phyloP scores from a whole-genome alignment of 2,113 vertebrate genomes.

The Bolborhynchus lineola region DNA sequence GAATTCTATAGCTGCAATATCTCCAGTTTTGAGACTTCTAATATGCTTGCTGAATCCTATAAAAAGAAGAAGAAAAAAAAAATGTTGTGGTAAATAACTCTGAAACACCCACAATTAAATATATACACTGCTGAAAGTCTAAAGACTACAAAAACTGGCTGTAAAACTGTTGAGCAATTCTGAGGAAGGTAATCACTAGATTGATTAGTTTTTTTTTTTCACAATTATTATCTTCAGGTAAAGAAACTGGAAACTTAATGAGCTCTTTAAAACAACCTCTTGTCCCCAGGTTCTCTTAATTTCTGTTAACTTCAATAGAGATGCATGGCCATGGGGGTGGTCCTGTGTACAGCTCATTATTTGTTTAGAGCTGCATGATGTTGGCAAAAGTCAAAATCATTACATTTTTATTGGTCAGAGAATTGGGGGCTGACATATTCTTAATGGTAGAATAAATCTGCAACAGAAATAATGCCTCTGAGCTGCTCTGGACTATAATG shows the following conservation, averaged over 20 bases:
- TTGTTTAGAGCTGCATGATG: not conserved
- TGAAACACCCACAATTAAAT: not conserved
- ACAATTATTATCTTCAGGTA: not conserved
- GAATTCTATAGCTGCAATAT: not conserved
- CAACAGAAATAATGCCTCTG: not conserved
- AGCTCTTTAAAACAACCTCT: not conserved
- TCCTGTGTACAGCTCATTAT: not conserved
- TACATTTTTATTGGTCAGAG: not conserved
- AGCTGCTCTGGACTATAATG: not conserved
- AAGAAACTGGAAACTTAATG: not conserved
- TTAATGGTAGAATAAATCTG: not conserved
- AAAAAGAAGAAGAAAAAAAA: not conserved
- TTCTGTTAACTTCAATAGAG: not conserved
- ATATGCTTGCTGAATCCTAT: not conserved
- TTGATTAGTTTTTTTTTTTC: not conserved
- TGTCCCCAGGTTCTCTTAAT: not conserved
- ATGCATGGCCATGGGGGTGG: rapidly evolving
- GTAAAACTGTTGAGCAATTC: not conserved
- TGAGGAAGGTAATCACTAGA: not conserved
- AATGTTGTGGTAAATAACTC: not conserved
- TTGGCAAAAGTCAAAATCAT: not conserved
- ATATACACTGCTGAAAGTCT: not conserved
- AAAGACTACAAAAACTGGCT: not conserved
- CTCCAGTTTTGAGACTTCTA: not conserved
- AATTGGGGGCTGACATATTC: not conserved